These are phyloP conservation scores for Leptinotarsa undecemlineata DNA, from an alignment of 1,140 invertebrate species.

Conservation along the genomic window DNA sequence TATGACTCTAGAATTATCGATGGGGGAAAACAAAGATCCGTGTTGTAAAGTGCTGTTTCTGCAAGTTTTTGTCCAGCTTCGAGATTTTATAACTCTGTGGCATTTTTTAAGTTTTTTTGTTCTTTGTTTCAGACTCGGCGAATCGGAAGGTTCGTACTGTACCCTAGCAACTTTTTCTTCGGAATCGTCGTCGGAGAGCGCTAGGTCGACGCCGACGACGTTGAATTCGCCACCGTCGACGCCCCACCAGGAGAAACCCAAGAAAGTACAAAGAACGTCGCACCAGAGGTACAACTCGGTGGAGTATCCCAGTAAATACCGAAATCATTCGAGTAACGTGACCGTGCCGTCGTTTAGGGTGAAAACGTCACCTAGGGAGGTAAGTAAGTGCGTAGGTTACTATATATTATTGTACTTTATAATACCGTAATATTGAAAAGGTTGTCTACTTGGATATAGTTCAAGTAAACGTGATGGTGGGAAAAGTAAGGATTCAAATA, in stretches of 20 bases:
- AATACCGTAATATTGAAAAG: too few species aligned
- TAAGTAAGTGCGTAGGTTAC: slow-evolving; percentile 26
- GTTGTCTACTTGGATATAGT: too few species aligned
- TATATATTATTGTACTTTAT: too few species aligned
- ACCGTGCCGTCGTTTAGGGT: slow-evolving; percentile 40
- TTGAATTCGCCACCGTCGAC: slow-evolving; percentile 43
- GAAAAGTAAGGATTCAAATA: too few species aligned
- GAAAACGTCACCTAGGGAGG: slow-evolving; percentile 49
- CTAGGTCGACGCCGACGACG: slow-evolving; percentile 39
- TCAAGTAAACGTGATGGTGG: too few species aligned
- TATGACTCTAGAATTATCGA: too few species aligned
- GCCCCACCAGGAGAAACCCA: slow-evolving; percentile 48
- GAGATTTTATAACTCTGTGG: too few species aligned
- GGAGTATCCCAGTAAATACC: slow-evolving; percentile 41
- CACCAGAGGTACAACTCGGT: slow-evolving; percentile 37
- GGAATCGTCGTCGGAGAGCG: slow-evolving; percentile 43
- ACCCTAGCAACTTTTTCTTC: slow-evolving; percentile 54
- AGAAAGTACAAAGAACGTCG: slow-evolving; percentile 1
- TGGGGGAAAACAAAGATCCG: too few species aligned
- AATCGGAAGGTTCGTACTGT: slow-evolving; percentile 56
- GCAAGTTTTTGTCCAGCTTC: too few species aligned
- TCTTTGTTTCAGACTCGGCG: slow-evolving; percentile 47
- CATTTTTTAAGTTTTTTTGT: too few species aligned
- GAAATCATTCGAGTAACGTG: slow-evolving; percentile 41
- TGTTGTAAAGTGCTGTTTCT: slow-evolving; percentile 1